phyloP scores from a whole-genome alignment of 2,113 vertebrate genomes.

The Catharus fuscescens region DNA sequence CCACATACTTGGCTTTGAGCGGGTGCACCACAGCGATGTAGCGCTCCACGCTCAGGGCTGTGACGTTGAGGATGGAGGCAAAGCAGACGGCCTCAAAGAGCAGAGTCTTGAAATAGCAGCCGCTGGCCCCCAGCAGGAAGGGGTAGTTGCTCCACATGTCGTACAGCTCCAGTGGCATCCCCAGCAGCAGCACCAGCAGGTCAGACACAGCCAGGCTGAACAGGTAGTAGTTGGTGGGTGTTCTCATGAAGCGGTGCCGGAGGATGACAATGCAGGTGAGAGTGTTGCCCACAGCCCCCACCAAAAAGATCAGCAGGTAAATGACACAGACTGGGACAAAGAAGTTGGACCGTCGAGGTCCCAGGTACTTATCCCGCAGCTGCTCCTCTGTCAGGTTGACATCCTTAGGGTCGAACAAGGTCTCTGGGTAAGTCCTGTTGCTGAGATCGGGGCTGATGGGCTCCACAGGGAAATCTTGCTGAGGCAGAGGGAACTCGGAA shows the following conservation, averaged over 20 bases:
- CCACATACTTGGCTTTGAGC: conserved; percentile 86
- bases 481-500: not conserved
- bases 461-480: not conserved
- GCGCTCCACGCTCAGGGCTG: conserved; percentile 89
- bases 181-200: conserved; percentile 90
- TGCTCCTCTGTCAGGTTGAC: conserved; percentile 80
- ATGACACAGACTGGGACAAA: conserved; percentile 85
- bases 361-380: conserved; percentile 83
- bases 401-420: conserved; percentile 43
- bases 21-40: conserved; percentile 94
- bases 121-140: conserved; percentile 83
- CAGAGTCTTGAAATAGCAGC: conserved; percentile 91
- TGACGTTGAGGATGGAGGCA: conserved; percentile 92
- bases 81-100: conserved; percentile 93
- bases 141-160: conserved; percentile 95
- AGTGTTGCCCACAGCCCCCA: conserved; percentile 85
- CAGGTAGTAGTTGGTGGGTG: conserved; percentile 93
- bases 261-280: conserved; percentile 90
- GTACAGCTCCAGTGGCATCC: conserved; percentile 93
- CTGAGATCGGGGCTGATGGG: conserved; percentile 37
- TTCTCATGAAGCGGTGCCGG: conserved; percentile 88
- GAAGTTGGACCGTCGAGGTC: conserved; percentile 80
- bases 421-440: conserved; percentile 67
- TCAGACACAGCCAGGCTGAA: conserved; percentile 92
- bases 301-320: conserved; percentile 89